Evolutionary conservation across 2,797 vertebrate species (phyloP), one percentile per base, ranked within the genome.

Genomic region (Nasua narica): DNA sequence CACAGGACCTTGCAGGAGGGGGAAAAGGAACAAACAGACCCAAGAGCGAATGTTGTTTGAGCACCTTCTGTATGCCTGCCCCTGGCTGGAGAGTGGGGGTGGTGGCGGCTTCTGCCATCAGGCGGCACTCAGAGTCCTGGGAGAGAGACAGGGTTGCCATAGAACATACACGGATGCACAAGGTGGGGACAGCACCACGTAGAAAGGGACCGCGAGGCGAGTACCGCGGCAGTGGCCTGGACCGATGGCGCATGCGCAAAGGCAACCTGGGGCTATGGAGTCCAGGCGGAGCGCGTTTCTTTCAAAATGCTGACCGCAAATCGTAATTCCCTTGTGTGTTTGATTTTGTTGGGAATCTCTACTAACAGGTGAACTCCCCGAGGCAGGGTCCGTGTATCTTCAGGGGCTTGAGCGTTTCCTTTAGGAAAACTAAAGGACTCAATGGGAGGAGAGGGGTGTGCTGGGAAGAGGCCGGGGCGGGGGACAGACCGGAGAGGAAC

Each of bases 401-500:
- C 21, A 7, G 54, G 37, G 21, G 4, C 65, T 52, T 12, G 14
- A 37, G 19, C 72, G 19, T 8, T n/a, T 25, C n/a, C 78, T n/a
- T 82, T 23, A 2, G 0, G 25, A 11, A 46, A n/a, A 21, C 1
- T 56, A 14, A 10, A 16, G 37, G 32, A n/a, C 0, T 43, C 12
- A 0, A 2, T 5, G 37, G 2, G 0, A 5, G 6, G 18, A 10
- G 4, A 14, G 1, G 46, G 27, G 15, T 35, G 1, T 1, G 60
- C 12, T 11, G 46, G 5, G 37, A 18, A 32, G 65, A 52, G 52
- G 7, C 32, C 10, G 2, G 1, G 3, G 40, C 32, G 0, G n/a
- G 12, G 35, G 27, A 7, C 5, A 1, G 69, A 2, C 76, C 7
- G 4, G 67, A 65, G 37, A 58, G 81, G 50, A 46, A 54, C 16